These are phyloP conservation scores for Poecilia gillii DNA, from an alignment of 2,797 vertebrate species.

Conservation along the genomic window DNA sequence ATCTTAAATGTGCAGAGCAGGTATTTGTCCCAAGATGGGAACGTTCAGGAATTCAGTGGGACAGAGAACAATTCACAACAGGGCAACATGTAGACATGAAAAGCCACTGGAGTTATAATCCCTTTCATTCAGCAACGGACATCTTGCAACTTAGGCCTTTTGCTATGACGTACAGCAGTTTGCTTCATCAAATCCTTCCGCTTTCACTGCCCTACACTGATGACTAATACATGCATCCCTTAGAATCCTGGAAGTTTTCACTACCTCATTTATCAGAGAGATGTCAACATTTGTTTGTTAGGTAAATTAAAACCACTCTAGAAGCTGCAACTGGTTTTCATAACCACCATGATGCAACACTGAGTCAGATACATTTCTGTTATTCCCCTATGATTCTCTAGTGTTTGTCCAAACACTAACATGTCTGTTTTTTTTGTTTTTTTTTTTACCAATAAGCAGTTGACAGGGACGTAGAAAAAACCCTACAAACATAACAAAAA, in stretches of 20 bases:
- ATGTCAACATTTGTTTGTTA: background rate
- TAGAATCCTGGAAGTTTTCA: background rate
- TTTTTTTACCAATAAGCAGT: background rate
- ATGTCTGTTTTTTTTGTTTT: background rate
- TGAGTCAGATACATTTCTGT: no score
- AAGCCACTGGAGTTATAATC: background rate
- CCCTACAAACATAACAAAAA: background rate
- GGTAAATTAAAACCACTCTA: background rate
- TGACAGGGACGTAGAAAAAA: background rate
- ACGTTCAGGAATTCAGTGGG: background rate
- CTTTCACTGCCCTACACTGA: background rate
- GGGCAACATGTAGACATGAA: background rate
- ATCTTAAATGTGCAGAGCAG: background rate
- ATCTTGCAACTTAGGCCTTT: background rate
- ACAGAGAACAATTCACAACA: background rate
- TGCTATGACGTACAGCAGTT: background rate
- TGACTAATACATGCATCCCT: conserved; percentile 11
- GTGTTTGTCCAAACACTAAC: background rate
- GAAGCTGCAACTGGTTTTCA: background rate
- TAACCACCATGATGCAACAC: background rate
- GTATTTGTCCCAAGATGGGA: background rate
- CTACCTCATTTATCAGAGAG: background rate
- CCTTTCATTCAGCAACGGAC: background rate
- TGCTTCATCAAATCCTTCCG: background rate
- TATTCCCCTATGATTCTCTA: background rate